Conservation (phyloP, 1,140 invertebrate genomes). For the Gryon sp. region DNA sequence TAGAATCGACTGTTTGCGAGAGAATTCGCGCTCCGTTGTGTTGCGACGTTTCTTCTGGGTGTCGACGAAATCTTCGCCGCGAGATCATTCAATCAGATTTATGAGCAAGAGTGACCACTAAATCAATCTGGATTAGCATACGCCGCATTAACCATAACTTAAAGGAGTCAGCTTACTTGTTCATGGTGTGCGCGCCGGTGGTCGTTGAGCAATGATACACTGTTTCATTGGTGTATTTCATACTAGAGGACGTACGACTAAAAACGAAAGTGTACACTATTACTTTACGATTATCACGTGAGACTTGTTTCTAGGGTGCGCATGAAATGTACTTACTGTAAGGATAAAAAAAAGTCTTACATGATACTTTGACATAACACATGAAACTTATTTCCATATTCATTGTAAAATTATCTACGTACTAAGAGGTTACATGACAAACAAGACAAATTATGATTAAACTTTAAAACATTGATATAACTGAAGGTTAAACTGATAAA, state of each 20-base stretch:
- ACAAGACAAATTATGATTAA: no score
- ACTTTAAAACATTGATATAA: no score
- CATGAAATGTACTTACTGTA: conserved; percentile 28
- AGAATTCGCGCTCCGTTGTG: conserved; percentile 14
- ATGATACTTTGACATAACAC: not conserved
- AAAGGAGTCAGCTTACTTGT: conserved; percentile 55
- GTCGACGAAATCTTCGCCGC: conserved; percentile 60
- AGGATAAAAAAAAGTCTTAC: conserved; percentile 16
- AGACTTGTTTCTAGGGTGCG: conserved; percentile 31
- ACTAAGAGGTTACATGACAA: no score
- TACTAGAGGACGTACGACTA: conserved; percentile 17
- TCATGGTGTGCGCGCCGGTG: conserved; percentile 30
- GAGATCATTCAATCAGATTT: conserved; percentile 67
- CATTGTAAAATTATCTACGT: not conserved
- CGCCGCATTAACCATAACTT: conserved; percentile 73
- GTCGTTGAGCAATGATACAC: conserved; percentile 23
- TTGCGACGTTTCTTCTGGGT: conserved; percentile 42
- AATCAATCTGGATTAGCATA: conserved; percentile 77
- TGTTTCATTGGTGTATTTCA: conserved; percentile 42
- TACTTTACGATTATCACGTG: conserved; percentile 43
- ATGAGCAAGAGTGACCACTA: conserved; percentile 68
- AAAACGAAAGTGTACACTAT: conserved; percentile 44
- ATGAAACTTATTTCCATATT: conserved; percentile 36
- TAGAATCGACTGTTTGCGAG: conserved; percentile 5
- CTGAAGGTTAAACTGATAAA: no score